Conservation (phyloP, 1,140 invertebrate genomes). For the Zaprionus africanus region DNA sequence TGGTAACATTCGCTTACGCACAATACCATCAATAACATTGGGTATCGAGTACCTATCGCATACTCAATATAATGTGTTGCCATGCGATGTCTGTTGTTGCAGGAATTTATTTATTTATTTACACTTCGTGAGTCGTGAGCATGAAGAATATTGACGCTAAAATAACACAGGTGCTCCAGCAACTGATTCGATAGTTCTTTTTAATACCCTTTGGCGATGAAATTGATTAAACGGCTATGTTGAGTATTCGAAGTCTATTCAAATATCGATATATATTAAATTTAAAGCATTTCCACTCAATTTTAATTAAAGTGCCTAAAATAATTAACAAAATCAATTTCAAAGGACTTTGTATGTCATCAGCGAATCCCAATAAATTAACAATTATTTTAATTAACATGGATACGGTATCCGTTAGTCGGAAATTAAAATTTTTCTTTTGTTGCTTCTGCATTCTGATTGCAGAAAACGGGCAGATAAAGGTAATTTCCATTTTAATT, state of each 20-base stretch:
- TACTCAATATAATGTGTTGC: conserved; percentile 43
- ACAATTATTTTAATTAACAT: background rate
- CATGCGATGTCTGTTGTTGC: conserved; percentile 45
- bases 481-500: conserved; percentile 52
- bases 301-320: no score
- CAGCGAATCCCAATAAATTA: background rate
- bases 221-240: background rate
- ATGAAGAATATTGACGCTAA: conserved; percentile 61
- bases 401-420: background rate
- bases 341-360: background rate
- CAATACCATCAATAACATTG: background rate
- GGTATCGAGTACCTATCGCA: conserved; percentile 26
- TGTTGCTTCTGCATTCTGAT: conserved; percentile 13
- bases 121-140: conserved; percentile 39
- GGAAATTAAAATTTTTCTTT: background rate
- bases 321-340: background rate
- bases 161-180: conserved; percentile 63
- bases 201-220: background rate
- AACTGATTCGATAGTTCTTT: conserved; percentile 1
- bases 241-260: background rate
- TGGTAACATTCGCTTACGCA: background rate
- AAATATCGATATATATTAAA: no score
- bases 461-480: conserved; percentile 43
- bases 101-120: conserved; percentile 60
- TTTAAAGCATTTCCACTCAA: no score